These are phyloP conservation scores for Rhopalosiphum nymphaeae DNA, from an alignment of 2,888 invertebrate genomes.

Conservation along the genomic window DNA sequence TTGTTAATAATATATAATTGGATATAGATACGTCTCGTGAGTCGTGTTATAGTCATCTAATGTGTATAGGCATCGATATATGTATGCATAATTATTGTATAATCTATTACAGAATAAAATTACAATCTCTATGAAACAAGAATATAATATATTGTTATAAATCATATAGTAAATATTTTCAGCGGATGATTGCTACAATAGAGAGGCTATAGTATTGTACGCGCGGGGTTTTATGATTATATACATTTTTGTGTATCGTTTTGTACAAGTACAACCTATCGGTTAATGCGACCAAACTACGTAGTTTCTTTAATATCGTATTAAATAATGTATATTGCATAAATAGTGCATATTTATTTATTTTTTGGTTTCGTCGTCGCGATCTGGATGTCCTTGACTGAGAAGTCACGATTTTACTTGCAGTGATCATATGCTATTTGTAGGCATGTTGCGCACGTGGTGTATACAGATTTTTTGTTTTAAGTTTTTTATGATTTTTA, in stretches of 20 bases:
- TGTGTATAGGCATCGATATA: neutral
- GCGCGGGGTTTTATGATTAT: neutral
- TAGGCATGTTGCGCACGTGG: neutral
- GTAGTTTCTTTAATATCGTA: neutral
- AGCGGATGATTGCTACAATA: neutral
- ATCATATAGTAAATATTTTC: neutral
- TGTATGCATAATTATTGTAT: neutral
- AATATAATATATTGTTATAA: neutral
- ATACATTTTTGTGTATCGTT: neutral
- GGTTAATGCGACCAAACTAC: neutral
- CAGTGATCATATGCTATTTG: neutral
- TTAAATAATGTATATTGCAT: neutral
- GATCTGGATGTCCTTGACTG: neutral
- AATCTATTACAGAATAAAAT: neutral
- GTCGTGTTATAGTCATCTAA: neutral
- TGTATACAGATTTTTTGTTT: neutral
- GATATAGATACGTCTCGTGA: neutral
- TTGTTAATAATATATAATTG: neutral
- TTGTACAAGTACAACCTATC: neutral
- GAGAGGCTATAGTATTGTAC: neutral
- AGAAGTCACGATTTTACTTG: slow-evolving; percentile 11
- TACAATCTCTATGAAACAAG: neutral
- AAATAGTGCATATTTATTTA: neutral
- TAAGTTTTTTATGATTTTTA: neutral
- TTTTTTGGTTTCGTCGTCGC: neutral